A percentile compares a stretch with the other conserved stretches of the same genome.
Evolutionary conservation across 2,797 vertebrate species (phyloP).

Genomic region (Arnoldichthys spilopterus): DNA sequence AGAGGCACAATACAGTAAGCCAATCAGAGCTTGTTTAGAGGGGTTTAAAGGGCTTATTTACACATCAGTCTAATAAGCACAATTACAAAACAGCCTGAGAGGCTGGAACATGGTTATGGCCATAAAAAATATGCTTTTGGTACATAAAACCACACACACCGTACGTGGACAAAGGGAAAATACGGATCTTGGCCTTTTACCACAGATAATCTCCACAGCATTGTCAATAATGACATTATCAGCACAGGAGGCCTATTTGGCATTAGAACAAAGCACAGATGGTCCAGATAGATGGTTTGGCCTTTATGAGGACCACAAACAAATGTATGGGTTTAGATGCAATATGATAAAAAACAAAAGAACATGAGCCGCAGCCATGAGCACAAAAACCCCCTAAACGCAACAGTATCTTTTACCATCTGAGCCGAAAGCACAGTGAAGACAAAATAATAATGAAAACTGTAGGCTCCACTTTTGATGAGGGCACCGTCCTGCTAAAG

Average conservation of each 20-base stretch:
- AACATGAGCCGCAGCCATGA: background rate
- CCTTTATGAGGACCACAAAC: background rate
- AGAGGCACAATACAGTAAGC: too few relatives aligned
- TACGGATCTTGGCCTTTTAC: background rate
- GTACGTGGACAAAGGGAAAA: background rate
- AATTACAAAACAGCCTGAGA: too few relatives aligned
- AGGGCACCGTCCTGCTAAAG: background rate
- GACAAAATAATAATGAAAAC: conserved; percentile 12
- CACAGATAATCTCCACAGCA: background rate
- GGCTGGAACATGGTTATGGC: too few relatives aligned
- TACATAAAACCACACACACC: background rate
- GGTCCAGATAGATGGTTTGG: background rate
- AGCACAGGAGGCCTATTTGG: background rate
- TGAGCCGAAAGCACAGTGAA: conserved; percentile 1
- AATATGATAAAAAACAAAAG: background rate
- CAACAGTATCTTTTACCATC: background rate
- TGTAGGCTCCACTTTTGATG: background rate
- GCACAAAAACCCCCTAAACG: background rate
- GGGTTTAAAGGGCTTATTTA: too few relatives aligned
- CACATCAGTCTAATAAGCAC: too few relatives aligned
- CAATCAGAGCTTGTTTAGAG: too few relatives aligned
- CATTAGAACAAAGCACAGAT: background rate
- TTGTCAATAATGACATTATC: background rate
- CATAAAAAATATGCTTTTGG: too few relatives aligned
- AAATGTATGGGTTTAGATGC: background rate